Percentiles rank a stretch among this genome's conserved stretches.
These are phyloP conservation scores for Thalassophryne amazonica DNA, from an alignment of 2,797 vertebrate genomes.

Conservation along the genomic window DNA sequence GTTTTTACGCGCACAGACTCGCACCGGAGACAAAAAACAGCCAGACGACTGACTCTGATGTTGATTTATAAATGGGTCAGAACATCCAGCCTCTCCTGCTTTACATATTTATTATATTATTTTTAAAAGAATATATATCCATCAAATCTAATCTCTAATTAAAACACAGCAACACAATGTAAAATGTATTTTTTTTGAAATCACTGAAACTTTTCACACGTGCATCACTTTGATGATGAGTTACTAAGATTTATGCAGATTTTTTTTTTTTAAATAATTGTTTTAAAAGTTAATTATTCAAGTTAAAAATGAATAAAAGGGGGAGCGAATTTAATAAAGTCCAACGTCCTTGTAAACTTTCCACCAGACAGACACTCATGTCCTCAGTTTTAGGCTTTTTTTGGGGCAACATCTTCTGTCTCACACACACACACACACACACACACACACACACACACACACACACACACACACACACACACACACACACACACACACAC, in stretches of 20 bases:
- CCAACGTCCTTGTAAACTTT: slow-evolving; percentile 52
- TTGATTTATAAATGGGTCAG: slow-evolving; percentile 61
- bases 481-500: too few relatives aligned
- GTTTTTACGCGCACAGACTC: background rate
- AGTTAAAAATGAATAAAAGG: background rate
- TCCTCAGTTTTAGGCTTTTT: slow-evolving; percentile 13
- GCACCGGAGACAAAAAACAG: too few relatives aligned
- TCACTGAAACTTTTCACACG: background rate
- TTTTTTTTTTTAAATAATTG: background rate
- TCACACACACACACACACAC: slow-evolving; percentile 1
- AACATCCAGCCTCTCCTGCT: slow-evolving; percentile 29
- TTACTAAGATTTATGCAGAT: background rate
- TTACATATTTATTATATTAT: too few relatives aligned
- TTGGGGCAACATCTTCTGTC: slow-evolving; percentile 3
- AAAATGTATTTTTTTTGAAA: background rate
- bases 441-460: too few relatives aligned
- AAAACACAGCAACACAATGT: background rate
- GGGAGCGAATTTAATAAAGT: background rate
- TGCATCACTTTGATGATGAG: background rate
- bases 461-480: too few relatives aligned
- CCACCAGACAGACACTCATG: slow-evolving; percentile 30
- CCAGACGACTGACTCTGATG: slow-evolving; percentile 50
- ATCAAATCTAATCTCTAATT: slow-evolving; percentile 7
- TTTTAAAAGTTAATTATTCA: slow-evolving; percentile 4
- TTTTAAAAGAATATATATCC: too few relatives aligned